These are phyloP conservation scores for Nomada flava DNA, from an alignment of 2,888 invertebrate genomes.

Conservation along the genomic window DNA sequence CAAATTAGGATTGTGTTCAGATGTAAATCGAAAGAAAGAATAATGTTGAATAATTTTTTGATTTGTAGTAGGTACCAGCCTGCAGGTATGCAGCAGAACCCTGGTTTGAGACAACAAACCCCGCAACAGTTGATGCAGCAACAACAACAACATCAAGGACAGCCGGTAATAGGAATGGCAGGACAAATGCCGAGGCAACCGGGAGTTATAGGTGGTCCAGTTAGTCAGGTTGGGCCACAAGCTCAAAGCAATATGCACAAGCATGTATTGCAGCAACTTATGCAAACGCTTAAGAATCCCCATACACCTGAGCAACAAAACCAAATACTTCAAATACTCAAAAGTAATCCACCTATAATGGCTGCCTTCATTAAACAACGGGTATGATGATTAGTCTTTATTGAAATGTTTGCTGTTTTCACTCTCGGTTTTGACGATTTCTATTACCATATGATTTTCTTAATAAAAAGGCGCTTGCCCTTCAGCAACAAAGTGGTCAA, in stretches of 20 bases:
- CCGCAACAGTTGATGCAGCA: slow-evolving; percentile 85
- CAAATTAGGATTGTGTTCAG: neutral
- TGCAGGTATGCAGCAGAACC: slow-evolving; percentile 83
- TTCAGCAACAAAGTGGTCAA: slow-evolving; percentile 82
- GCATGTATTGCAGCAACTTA: slow-evolving; percentile 91
- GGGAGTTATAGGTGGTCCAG: slow-evolving; percentile 80
- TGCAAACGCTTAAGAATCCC: slow-evolving; percentile 95
- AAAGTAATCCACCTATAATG: slow-evolving; percentile 97
- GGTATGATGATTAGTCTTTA: slow-evolving; percentile 58
- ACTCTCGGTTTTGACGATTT: slow-evolving; percentile 33
- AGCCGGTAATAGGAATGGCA: slow-evolving; percentile 79
- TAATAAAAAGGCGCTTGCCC: slow-evolving; percentile 73
- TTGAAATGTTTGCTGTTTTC: neutral
- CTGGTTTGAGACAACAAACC: slow-evolving; percentile 81
- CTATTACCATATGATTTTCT: slow-evolving; percentile 56
- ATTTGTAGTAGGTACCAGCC: slow-evolving; percentile 79
- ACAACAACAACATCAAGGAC: slow-evolving; percentile 84
- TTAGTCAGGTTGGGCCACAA: slow-evolving; percentile 84
- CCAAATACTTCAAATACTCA: slow-evolving; percentile 94
- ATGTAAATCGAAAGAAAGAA: neutral
- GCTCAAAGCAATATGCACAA: slow-evolving; percentile 85
- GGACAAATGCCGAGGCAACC: slow-evolving; percentile 81
- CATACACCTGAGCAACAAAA: slow-evolving; percentile 96
- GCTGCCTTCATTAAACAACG: slow-evolving; percentile 97
- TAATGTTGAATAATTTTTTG: neutral